Evolutionary conservation across 2,888 invertebrate species (phyloP), one percentile per base, ranked within the genome.

Genomic region (Epinotia bilunana): DNA sequence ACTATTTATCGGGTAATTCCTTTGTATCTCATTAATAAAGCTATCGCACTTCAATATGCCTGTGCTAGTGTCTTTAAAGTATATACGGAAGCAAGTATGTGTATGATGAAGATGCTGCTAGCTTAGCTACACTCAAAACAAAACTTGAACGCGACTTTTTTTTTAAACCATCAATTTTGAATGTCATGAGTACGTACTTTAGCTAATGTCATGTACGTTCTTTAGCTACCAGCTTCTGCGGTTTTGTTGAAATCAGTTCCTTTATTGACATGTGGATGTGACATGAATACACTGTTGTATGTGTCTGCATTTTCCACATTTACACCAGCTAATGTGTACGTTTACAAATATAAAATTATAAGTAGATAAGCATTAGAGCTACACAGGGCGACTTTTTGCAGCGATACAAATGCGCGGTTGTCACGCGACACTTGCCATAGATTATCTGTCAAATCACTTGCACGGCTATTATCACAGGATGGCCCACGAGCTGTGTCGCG

Each of bases 1-100:
- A 0, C 93, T 98, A 39, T 99, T 98, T 94, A 98, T 99, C 91
- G 95, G 94, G 94, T 94, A 88, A 89, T 60, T 71, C 11, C 53
- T 55, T 55, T 39, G 88, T 79, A 67, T 53, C 46, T 18, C 13
- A 11, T 33, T 28, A 4, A 28, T n/a, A 11, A 53, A 53, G n/a
- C n/a, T 7, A n/a, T 16, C 16, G 16, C 49, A 53, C 53, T 39
- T 39, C 39, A 13, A n/a, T 1, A n/a, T 53, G 7, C 13, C n/a
- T 53, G n/a, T 53, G 7, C n/a, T 49, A 6, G 53, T 53, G 53
- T 53, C 39, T 7, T 39, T 7, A 39, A 39, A 39, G 39, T 39
- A 6, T 49, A 49, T 49, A 53, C n/a, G 16, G 4, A 53, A 53
- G 6, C n/a, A n/a, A 16, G 46, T n/a, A n/a, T 53, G n/a, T 53